A percentile compares a stretch with the other conserved stretches of the same genome.
These are phyloP conservation scores for Carettochelys insculpta DNA, from an alignment of 2,113 vertebrate species.

Conservation along the genomic window DNA sequence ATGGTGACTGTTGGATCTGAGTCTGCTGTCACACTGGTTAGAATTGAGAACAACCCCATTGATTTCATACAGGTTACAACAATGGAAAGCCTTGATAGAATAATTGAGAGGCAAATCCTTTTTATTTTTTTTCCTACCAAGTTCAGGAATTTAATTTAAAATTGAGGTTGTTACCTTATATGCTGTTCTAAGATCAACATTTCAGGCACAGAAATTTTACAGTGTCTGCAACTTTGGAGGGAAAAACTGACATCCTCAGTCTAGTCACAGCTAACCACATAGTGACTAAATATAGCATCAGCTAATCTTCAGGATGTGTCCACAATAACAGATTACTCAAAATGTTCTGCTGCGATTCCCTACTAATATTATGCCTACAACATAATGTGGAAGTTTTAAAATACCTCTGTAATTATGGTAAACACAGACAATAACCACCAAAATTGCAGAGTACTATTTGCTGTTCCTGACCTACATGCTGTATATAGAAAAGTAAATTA, in stretches of 20 bases:
- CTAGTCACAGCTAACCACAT: constrained; percentile 57
- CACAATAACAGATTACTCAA: constrained; percentile 75
- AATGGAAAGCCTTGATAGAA: not conserved
- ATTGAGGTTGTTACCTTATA: not conserved
- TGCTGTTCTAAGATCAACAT: not conserved
- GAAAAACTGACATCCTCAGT: constrained; percentile 30
- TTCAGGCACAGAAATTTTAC: constrained; percentile 6
- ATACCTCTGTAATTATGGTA: constrained; percentile 73
- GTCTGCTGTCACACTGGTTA: not conserved
- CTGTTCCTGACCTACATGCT: constrained; percentile 57
- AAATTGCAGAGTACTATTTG: constrained; percentile 66
- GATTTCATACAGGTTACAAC: not conserved
- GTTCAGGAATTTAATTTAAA: not conserved
- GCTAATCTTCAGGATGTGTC: constrained; percentile 62
- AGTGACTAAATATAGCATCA: constrained; percentile 63
- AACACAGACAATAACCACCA: constrained; percentile 67
- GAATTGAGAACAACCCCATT: not conserved
- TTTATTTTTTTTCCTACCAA: not conserved
- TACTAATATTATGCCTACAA: constrained; percentile 72
- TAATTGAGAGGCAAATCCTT: not conserved
- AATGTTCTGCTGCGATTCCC: constrained; percentile 65
- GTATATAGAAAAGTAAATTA: constrained; percentile 70
- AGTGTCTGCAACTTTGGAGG: constrained; percentile 32
- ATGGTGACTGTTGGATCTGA: not conserved
- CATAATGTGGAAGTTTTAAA: constrained; percentile 70